These are phyloP conservation scores for Ormyrus labotus DNA, from an alignment of 2,888 invertebrate genomes.

Conservation along the genomic window DNA sequence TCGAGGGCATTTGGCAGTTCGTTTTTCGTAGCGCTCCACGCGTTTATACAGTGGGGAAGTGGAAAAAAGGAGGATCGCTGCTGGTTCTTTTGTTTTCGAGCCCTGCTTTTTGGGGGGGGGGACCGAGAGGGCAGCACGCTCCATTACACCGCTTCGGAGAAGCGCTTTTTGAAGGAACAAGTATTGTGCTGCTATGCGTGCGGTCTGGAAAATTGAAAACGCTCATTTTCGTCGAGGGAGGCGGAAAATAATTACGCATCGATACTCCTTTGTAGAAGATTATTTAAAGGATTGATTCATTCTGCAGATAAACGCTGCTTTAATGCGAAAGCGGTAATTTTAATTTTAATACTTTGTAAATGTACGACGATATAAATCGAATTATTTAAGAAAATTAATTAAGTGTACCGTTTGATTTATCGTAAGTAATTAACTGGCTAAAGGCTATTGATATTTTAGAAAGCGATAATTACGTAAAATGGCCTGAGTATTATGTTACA, in stretches of 20 bases:
- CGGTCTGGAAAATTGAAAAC: slow-evolving; percentile 35
- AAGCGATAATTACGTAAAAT: too few species aligned
- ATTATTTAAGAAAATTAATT: too few species aligned
- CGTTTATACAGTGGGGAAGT: background rate
- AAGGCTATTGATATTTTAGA: background rate
- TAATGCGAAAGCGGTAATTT: too few species aligned
- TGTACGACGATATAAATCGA: too few species aligned
- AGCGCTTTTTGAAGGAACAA: slow-evolving; percentile 2
- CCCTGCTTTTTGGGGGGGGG: background rate
- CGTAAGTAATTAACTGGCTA: background rate
- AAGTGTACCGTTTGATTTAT: too few species aligned
- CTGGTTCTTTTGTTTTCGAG: background rate
- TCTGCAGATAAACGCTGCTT: background rate
- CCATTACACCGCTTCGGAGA: slow-evolving; percentile 47
- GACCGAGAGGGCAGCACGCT: slow-evolving; percentile 24
- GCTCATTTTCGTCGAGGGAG: slow-evolving; percentile 3
- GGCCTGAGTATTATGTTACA: too few species aligned
- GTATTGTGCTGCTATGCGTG: background rate
- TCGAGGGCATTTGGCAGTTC: slow-evolving; percentile 4
- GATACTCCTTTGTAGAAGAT: slow-evolving; percentile 16
- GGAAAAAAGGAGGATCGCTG: background rate
- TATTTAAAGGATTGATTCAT: background rate
- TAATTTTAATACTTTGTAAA: too few species aligned
- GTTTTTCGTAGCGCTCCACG: background rate
- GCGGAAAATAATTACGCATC: slow-evolving; percentile 21